Evolutionary conservation across 92 coral and sea anemone species (phyloP).

Genomic region (Phenganax marumi): DNA sequence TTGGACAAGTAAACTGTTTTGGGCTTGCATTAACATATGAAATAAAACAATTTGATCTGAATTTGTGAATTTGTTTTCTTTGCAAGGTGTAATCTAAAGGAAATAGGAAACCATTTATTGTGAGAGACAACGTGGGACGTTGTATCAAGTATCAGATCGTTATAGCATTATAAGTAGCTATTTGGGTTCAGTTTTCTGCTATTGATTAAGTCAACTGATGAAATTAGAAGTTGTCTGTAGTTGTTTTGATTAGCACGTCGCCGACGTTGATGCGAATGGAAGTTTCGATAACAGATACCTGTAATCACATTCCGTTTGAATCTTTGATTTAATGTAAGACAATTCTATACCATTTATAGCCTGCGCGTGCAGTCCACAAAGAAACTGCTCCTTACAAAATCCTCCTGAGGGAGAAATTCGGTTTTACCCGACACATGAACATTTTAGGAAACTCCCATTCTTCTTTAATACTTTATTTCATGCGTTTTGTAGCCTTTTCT

Average conservation of each 20-base stretch:
- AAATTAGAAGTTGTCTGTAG: neutral
- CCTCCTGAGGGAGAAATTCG: too few relatives aligned
- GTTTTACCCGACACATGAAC: too few relatives aligned
- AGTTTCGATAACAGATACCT: neutral
- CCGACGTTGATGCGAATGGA: neutral
- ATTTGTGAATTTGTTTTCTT: neutral
- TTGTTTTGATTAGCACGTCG: neutral
- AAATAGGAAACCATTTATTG: neutral
- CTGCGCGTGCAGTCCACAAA: too few relatives aligned
- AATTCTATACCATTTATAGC: neutral
- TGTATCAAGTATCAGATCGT: neutral
- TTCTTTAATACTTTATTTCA: too few relatives aligned
- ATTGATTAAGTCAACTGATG: constrained; percentile 3
- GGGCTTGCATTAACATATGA: neutral
- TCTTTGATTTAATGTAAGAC: neutral
- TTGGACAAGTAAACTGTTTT: neutral
- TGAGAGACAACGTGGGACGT: neutral
- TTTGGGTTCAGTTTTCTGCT: neutral
- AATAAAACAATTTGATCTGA: neutral
- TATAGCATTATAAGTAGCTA: neutral
- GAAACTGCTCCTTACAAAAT: too few relatives aligned
- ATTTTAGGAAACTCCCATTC: too few relatives aligned
- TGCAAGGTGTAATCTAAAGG: neutral
- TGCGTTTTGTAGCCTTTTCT: too few relatives aligned
- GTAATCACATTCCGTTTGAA: neutral